Percentiles rank a stretch among this genome's conserved stretches.
Evolutionary conservation across 2,888 invertebrate species (phyloP).

Genomic region (Dinocampus coccinellae): DNA sequence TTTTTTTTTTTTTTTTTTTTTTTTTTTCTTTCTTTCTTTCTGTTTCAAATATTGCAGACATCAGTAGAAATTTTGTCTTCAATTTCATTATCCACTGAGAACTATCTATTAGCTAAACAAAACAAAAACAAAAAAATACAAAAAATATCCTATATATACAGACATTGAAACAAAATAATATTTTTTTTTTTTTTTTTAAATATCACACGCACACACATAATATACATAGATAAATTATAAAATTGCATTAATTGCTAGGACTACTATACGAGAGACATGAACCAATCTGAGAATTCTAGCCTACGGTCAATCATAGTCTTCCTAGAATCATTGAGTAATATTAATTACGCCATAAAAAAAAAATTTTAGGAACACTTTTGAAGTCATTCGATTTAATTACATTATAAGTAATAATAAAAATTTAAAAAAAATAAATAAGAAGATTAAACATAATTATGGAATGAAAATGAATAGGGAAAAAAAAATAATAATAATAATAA

Average conservation of each 20-base stretch:
- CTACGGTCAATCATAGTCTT: conserved; percentile 69
- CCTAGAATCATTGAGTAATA: conserved; percentile 61
- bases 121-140: too few relatives aligned
- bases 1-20: too few relatives aligned
- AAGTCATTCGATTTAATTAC: conserved; percentile 16
- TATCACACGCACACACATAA: not conserved
- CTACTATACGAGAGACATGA: conserved; percentile 36
- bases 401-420: conserved; percentile 2
- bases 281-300: conserved; percentile 59
- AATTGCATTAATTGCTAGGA: conserved; percentile 46
- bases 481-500: conserved; percentile 25
- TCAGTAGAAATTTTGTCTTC: too few relatives aligned
- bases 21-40: too few relatives aligned
- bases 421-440: not conserved
- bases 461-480: conserved; percentile 29
- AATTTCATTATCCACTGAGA: too few relatives aligned
- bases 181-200: not conserved
- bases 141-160: too few relatives aligned
- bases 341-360: conserved; percentile 51
- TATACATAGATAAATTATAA: conserved; percentile 21
- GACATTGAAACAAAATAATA: not conserved
- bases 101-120: too few relatives aligned
- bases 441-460: conserved; percentile 26
- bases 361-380: conserved; percentile 27
- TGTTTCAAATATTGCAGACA: too few relatives aligned